Evolutionary conservation across 2,797 vertebrate genomes (phyloP).

Genomic region (Liparis tanakae): DNA sequence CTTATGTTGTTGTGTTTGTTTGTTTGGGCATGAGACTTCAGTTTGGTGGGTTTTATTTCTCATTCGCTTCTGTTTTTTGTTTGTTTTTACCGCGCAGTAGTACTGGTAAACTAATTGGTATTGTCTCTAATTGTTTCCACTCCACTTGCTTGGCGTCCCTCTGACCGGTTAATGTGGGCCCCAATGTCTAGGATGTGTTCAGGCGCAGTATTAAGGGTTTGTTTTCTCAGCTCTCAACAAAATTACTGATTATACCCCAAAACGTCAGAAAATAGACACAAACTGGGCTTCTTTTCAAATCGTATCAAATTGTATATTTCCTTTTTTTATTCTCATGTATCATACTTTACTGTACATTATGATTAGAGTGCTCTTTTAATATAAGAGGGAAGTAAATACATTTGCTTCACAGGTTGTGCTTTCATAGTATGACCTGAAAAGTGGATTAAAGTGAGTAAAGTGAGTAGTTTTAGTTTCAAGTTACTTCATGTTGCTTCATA

Average conservation of each 20-base stretch:
- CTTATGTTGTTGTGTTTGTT: background rate
- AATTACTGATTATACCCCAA: background rate
- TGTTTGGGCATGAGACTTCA: background rate
- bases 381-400: background rate
- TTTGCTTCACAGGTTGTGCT: background rate
- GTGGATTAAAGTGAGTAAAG: background rate
- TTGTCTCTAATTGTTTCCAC: background rate
- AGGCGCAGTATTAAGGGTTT: background rate
- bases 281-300: background rate
- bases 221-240: background rate
- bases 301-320: no score
- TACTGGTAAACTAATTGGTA: background rate
- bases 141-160: background rate
- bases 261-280: background rate
- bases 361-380: background rate
- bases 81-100: background rate
- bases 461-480: background rate
- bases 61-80: background rate
- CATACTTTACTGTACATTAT: background rate
- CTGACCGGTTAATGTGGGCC: background rate
- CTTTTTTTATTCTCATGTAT: background rate
- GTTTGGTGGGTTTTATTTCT: background rate
- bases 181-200: background rate
- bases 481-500: constrained; percentile 13
- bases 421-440: background rate